Base-by-base conservation (phyloP, 2,113 vertebrate species). In the Chloebia gouldiae region DNA sequence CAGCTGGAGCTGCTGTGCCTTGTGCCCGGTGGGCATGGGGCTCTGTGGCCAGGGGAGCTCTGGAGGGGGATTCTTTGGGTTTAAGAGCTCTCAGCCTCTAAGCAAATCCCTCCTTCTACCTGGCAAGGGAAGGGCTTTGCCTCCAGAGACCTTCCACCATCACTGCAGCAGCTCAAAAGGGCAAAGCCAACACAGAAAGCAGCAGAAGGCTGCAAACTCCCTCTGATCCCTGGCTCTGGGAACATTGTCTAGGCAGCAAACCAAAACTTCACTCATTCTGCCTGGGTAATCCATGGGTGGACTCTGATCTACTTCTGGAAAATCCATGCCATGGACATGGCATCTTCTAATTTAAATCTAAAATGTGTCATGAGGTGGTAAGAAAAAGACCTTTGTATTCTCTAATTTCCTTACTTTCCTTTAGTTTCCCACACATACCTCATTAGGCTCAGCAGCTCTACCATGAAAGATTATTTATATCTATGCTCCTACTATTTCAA, bases 101-200 rank as follows among this genome's bases (percentile, higher is more conserved):
- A 45, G 33, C 54, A 15, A 2, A 12, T 6, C n/a, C 20, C 7
- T 80, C 28, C 61, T 83, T 57, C 45, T 59, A 0, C 33, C 23
- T 27, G 14, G 27, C 37, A 31, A 27, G 39, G 28, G 17, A 65
- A 77, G 33, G 14, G 9, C 11, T 92, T 51, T 80, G 10, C 22
- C 49, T n/a, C 56, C 51, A 54, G 42, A 71, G 23, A 70, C 5
- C 25, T 22, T 35, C 11, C 25, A 69, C 24, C 15, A 2, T 15
- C 0, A 0, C 24, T 54, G 31, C 59, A 72, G 64, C 68, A 57
- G 28, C 40, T 20, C 0, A 3, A 2, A 64, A 49, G 9, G 33
- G 17, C 27, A 60, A 56, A 94, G 50, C 47, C 57, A 47, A 9
- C 68, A 9, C 1, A 60, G 13, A 65, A 18, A 81, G 33, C 2